Evolutionary conservation across 2,113 vertebrate species (phyloP).

Genomic region (Salvelinus sp.): DNA sequence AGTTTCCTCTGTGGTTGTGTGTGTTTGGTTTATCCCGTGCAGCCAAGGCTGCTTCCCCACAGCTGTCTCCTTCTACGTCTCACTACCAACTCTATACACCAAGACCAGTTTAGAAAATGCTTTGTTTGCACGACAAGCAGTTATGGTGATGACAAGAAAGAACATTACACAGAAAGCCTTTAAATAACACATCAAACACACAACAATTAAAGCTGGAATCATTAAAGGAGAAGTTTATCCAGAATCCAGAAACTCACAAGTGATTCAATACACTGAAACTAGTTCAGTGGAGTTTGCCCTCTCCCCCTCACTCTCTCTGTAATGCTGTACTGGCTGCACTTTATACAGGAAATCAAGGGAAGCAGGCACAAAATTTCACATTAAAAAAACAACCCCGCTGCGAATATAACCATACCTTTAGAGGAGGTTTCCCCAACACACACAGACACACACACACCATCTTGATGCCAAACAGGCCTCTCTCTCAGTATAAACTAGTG

Average conservation of each 20-base stretch:
- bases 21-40: conserved; percentile 26
- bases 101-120: background rate
- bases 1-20: conserved; percentile 44
- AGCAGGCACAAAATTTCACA: too few species aligned
- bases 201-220: conserved; percentile 35
- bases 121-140: conserved; percentile 31
- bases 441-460: conserved; percentile 1
- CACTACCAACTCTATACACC: conserved; percentile 3
- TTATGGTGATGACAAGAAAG: conserved; percentile 52
- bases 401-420: background rate
- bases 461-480: conserved; percentile 25
- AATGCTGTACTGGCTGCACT: too few species aligned
- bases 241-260: conserved; percentile 10
- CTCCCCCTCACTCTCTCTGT: too few species aligned
- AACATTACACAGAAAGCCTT: conserved; percentile 41
- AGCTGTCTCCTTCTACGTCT: conserved; percentile 17
- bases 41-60: conserved; percentile 7
- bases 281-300: conserved; percentile 12
- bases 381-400: too few species aligned
- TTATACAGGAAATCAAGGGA: too few species aligned
- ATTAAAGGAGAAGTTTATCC: conserved; percentile 19
- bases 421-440: conserved; percentile 17
- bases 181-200: conserved; percentile 33
- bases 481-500: conserved; percentile 35
- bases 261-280: conserved; percentile 8